Evolutionary conservation across 2,113 vertebrate species (phyloP), one percentile per base, ranked within the genome.

Genomic region (Cebidichthys violaceus): DNA sequence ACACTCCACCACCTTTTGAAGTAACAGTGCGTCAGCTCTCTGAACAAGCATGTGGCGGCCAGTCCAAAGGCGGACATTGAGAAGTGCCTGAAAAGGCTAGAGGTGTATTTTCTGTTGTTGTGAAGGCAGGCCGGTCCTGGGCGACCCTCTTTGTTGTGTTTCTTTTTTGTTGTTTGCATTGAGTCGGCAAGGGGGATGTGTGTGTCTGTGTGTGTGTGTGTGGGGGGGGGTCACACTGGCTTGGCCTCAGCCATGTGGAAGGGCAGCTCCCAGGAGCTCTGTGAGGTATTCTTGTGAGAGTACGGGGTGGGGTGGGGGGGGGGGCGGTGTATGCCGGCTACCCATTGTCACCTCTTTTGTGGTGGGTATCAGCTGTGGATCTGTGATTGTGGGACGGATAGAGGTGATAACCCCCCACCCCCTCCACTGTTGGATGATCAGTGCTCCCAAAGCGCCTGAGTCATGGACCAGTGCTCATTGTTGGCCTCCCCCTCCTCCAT

Each of bases 161-260:
- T 94, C 92, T 72, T 96, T 39, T 95, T 39, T 93, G 91, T 77
- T 95, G 33, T 43, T 81, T 94, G 88, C 94, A 94, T 95, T 92
- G 60, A 83, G 57, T 70, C 70, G 66, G 94, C 89, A 93, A 89
- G 73, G 64, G 17, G 31, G 35, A 5, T 9, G 37, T 39, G 65
- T 6, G 33, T 6, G 33, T 6, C 4, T 6, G 33, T 33, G 33
- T 33, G 33, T 33, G 33, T 33, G 5, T 5, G 33, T 5, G 33
- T 33, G 33, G 47, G 37, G 10, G 72, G 81, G 77, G 67, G 45
- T 83, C 68, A 82, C 60, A 43, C 75, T 86, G 52, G 78, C 75
- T 79, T 89, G 82, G 85, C 82, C 75, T 82, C 75, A 74, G 70
- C 81, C 82, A 83, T 86, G 90, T 91, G 83, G 93, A 90, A 94